A percentile compares a stretch with the other conserved stretches of the same genome.
phyloP scores from a whole-genome alignment of 2,888 invertebrate genomes.

The Heliconius hortense region DNA sequence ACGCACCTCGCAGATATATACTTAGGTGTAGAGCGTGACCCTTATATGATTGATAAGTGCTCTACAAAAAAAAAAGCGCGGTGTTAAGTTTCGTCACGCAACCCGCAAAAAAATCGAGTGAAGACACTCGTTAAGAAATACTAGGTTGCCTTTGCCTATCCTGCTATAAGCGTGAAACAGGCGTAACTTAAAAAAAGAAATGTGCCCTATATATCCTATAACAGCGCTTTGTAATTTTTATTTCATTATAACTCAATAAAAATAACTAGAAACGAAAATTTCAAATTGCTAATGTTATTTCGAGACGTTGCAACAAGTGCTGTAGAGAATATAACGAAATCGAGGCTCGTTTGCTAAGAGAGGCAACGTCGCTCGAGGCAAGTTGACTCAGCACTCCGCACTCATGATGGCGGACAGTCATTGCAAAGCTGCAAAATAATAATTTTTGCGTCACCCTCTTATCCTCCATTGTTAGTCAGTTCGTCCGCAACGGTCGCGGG shows the following conservation, averaged over 20 bases:
- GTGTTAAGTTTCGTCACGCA: no score
- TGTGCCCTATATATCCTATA: no score
- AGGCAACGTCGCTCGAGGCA: constrained; percentile 38
- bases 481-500: constrained; percentile 43
- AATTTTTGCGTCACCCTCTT: constrained; percentile 79
- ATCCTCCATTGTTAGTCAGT: constrained; percentile 66
- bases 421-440: constrained; percentile 79
- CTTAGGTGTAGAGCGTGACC: constrained; percentile 23
- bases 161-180: no score
- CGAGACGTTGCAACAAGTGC: constrained; percentile 34
- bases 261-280: neutral
- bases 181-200: no score
- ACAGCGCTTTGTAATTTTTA: no score
- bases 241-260: neutral
- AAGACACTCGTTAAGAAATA: no score
- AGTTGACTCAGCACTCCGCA: constrained; percentile 73
- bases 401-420: constrained; percentile 62
- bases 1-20: constrained; percentile 42
- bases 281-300: constrained; percentile 34
- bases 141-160: no score
- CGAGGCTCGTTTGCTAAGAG: constrained; percentile 37
- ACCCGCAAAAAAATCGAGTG: no score
- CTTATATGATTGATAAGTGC: neutral
- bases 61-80: no score
- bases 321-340: constrained; percentile 41